phyloP scores from a whole-genome alignment of 2,888 invertebrate species.

The Acrobasis suavella region DNA sequence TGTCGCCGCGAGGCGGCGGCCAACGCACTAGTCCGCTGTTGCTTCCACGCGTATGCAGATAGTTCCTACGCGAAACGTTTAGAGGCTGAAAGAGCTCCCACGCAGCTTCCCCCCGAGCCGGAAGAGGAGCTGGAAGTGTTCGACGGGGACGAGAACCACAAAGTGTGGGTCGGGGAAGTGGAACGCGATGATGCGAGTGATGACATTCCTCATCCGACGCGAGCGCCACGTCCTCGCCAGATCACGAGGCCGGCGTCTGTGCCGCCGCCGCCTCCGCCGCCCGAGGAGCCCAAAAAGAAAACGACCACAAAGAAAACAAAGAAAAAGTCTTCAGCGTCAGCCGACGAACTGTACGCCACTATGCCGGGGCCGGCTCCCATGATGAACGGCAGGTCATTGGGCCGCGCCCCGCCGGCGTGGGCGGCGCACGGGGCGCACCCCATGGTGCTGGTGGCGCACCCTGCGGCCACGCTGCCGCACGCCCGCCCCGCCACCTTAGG shows the following conservation, averaged over 20 bases:
- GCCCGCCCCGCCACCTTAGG: slow-evolving; percentile 77
- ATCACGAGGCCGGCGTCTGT: slow-evolving; percentile 90
- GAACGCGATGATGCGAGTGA: slow-evolving; percentile 89
- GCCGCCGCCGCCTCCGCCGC: slow-evolving; percentile 91
- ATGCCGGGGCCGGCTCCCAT: slow-evolving; percentile 76
- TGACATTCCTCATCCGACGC: slow-evolving; percentile 81
- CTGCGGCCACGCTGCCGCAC: slow-evolving; percentile 72
- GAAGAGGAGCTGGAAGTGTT: slow-evolving; percentile 92
- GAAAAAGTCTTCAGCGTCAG: slow-evolving; percentile 81
- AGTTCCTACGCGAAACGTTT: slow-evolving; percentile 95
- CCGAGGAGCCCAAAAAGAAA: slow-evolving; percentile 85
- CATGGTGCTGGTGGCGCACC: slow-evolving; percentile 76
- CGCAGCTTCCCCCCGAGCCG: slow-evolving; percentile 62
- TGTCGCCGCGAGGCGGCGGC: slow-evolving; percentile 98
- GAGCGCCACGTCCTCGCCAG: slow-evolving; percentile 90
- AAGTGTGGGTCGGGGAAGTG: slow-evolving; percentile 94
- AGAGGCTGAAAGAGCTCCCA: slow-evolving; percentile 83
- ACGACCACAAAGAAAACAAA: slow-evolving; percentile 80
- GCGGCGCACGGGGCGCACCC: slow-evolving; percentile 61
- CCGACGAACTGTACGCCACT: slow-evolving; percentile 82
- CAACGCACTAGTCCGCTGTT: slow-evolving; percentile 97
- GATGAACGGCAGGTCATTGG: slow-evolving; percentile 71
- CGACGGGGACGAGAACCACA: slow-evolving; percentile 96
- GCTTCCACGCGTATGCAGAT: slow-evolving; percentile 98
- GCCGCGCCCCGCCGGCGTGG: slow-evolving; percentile 75